Evolutionary conservation across 2,113 vertebrate genomes (phyloP).

Genomic region (Psophia crepitans): DNA sequence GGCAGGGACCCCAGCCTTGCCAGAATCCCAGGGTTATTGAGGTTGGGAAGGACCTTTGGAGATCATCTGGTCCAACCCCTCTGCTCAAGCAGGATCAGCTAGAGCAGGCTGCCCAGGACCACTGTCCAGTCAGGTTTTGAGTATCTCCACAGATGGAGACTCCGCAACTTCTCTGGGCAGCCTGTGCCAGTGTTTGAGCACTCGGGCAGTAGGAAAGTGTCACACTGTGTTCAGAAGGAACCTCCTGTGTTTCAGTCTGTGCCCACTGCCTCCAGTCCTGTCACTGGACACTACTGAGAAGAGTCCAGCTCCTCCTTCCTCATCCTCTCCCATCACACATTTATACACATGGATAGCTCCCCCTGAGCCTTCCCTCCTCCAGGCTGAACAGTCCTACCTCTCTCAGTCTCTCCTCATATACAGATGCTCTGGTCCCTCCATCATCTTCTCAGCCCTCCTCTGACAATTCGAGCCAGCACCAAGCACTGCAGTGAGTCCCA

Average conservation of each 20-base stretch:
- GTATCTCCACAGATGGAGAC: neutral
- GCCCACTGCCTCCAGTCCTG: neutral
- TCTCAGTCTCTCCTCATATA: neutral
- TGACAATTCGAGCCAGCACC: neutral
- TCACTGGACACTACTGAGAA: neutral
- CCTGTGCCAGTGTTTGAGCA: neutral
- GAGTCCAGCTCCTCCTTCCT: neutral
- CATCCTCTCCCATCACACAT: neutral
- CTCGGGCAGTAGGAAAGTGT: neutral
- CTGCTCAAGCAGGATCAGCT: neutral
- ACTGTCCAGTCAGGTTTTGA: neutral
- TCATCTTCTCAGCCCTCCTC: neutral
- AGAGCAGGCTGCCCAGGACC: neutral
- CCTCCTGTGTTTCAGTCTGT: neutral
- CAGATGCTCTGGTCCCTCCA: neutral
- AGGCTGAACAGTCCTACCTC: neutral
- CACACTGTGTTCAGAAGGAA: neutral
- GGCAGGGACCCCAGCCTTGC: neutral
- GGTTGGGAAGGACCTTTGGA: neutral
- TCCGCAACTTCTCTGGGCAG: neutral
- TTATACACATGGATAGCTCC: neutral
- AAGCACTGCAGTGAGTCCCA: neutral
- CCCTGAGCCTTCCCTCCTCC: neutral
- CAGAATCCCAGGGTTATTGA: neutral
- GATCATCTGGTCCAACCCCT: neutral